Conservation (phyloP, 2,797 vertebrate genomes). For the Urophycis tenuis region DNA sequence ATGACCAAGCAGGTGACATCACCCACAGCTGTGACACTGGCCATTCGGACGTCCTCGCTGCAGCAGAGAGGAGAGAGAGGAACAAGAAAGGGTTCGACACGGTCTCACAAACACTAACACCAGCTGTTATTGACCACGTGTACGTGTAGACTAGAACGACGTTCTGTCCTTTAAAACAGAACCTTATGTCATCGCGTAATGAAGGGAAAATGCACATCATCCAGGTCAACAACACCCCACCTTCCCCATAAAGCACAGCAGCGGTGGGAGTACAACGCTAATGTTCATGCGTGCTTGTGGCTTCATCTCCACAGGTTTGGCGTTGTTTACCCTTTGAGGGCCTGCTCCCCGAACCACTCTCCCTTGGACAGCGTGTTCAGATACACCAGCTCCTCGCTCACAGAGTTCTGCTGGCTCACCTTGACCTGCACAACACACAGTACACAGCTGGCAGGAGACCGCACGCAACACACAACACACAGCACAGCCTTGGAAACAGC, state of each 20-base stretch:
- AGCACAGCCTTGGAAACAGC: too few species aligned
- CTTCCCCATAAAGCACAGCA: not conserved
- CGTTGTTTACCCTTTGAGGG: conserved; percentile 65
- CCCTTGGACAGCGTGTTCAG: conserved; percentile 61
- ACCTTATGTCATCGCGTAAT: not conserved
- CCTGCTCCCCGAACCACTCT: conserved; percentile 74
- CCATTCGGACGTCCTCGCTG: conserved; percentile 88
- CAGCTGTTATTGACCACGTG: not conserved
- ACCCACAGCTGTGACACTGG: conserved; percentile 84
- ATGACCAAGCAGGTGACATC: conserved; percentile 90
- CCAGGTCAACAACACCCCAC: not conserved
- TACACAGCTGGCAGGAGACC: too few species aligned
- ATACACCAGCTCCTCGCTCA: conserved; percentile 44
- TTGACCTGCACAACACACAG: conserved; percentile 51
- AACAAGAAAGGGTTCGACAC: not conserved
- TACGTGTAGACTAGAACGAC: not conserved
- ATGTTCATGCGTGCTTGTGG: not conserved
- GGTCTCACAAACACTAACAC: not conserved
- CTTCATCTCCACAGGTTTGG: not conserved
- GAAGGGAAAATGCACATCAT: not conserved
- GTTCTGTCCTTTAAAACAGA: not conserved
- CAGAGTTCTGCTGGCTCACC: conserved; percentile 55
- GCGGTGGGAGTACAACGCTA: not conserved
- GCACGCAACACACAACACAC: not conserved
- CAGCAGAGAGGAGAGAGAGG: not conserved